Conservation (phyloP, 2,888 invertebrate species). For the Eubasilissa splendida region DNA sequence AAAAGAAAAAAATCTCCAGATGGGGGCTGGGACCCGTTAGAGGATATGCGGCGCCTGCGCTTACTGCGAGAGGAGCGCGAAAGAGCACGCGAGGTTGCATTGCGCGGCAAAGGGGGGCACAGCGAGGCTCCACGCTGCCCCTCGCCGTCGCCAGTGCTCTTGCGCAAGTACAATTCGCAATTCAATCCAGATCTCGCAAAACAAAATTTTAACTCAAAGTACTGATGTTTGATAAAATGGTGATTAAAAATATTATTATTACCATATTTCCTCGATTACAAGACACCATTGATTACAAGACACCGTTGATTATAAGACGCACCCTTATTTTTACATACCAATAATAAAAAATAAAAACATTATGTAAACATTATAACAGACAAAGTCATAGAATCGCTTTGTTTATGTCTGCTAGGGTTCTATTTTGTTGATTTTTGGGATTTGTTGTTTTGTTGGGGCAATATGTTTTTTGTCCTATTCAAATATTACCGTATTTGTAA, state of each 20-base stretch:
- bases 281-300: too few relatives aligned
- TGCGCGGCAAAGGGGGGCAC: conserved; percentile 71
- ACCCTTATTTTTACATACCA: too few relatives aligned
- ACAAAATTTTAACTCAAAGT: conserved; percentile 75
- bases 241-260: background rate
- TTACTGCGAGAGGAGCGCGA: conserved; percentile 88
- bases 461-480: too few relatives aligned
- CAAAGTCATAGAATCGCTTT: too few relatives aligned
- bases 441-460: too few relatives aligned
- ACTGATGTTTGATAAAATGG: background rate
- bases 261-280: too few relatives aligned
- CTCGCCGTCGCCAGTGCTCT: conserved; percentile 63
- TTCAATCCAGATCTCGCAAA: conserved; percentile 94
- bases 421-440: too few relatives aligned
- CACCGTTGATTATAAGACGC: too few relatives aligned
- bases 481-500: too few relatives aligned
- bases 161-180: conserved; percentile 94
- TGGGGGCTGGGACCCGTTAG: conserved; percentile 66
- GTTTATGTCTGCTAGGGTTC: too few relatives aligned
- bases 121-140: conserved; percentile 57
- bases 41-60: conserved; percentile 83
- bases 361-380: too few relatives aligned
- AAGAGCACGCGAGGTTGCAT: conserved; percentile 77
- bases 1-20: conserved; percentile 53
- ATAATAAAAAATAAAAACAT: too few relatives aligned